Percentiles rank a stretch among this genome's conserved stretches.
These are phyloP conservation scores for Lithophane semibrunnea DNA, from an alignment of 2,888 invertebrate species.

Conservation along the genomic window DNA sequence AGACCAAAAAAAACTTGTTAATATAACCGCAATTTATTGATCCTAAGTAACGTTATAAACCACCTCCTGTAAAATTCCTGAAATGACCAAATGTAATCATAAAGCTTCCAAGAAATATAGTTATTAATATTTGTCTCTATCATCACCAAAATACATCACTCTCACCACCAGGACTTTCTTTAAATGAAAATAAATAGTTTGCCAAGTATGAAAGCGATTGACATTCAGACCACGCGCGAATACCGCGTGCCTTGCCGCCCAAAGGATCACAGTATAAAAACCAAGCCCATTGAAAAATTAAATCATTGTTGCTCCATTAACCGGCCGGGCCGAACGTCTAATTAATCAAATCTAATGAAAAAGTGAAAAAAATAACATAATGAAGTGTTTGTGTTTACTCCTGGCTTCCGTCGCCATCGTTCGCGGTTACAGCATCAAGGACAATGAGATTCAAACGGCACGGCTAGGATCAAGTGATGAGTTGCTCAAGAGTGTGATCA, in stretches of 20 bases:
- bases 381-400: constrained; percentile 89
- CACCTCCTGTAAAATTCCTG: background rate
- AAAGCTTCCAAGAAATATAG: background rate
- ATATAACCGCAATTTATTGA: too few species aligned
- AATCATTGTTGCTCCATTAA: constrained; percentile 90
- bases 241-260: constrained; percentile 89
- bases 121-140: constrained; percentile 64
- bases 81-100: background rate
- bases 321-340: constrained; percentile 85
- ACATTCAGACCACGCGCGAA: constrained; percentile 80
- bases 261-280: constrained; percentile 91
- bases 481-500: constrained; percentile 93
- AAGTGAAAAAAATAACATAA: constrained; percentile 78
- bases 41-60: too few species aligned
- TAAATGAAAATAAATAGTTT: constrained; percentile 88
- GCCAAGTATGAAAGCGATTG: constrained; percentile 85
- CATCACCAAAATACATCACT: constrained; percentile 77
- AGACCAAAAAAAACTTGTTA: too few species aligned
- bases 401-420: constrained; percentile 88
- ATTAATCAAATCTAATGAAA: constrained; percentile 88
- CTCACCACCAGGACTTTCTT: constrained; percentile 89
- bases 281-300: constrained; percentile 92
- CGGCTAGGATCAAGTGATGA: constrained; percentile 92
- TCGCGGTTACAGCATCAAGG: constrained; percentile 87
- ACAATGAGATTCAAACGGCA: constrained; percentile 90